Percentiles rank a stretch among this genome's conserved stretches.
These are phyloP conservation scores for Otolemur crassicaudatus DNA, from an alignment of 2,797 vertebrate genomes.

Conservation along the genomic window DNA sequence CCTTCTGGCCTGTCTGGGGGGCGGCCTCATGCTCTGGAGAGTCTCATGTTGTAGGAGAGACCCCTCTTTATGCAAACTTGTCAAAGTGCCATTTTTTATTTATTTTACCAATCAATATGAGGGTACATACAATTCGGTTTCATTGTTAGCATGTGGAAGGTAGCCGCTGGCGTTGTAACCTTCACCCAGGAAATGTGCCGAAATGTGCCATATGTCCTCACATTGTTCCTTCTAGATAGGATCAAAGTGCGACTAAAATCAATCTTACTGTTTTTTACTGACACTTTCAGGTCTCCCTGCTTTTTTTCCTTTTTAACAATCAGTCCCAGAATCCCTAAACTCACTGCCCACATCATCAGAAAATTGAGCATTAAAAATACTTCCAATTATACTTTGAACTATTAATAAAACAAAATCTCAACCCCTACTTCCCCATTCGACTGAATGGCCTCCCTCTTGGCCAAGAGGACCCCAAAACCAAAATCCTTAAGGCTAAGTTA, in stretches of 20 bases:
- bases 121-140: no score
- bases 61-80: not conserved
- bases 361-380: not conserved
- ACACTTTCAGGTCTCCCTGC: not conserved
- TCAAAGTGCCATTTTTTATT: not conserved
- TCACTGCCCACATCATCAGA: not conserved
- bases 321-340: not conserved
- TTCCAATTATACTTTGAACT: not conserved
- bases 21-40: not conserved
- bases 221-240: no score
- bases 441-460: not conserved
- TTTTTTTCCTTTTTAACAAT: not conserved
- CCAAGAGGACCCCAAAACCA: not conserved
- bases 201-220: no score
- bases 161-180: no score
- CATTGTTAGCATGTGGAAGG: no score
- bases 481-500: not conserved
- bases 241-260: no score
- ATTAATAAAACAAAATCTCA: not conserved
- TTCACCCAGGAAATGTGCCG: no score
- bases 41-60: not conserved
- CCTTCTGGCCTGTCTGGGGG: not conserved
- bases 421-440: rapidly evolving
- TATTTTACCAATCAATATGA: no score
- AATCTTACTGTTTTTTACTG: not conserved